Conservation (phyloP, 2,113 vertebrate species). For the Sapayoa aenigma region DNA sequence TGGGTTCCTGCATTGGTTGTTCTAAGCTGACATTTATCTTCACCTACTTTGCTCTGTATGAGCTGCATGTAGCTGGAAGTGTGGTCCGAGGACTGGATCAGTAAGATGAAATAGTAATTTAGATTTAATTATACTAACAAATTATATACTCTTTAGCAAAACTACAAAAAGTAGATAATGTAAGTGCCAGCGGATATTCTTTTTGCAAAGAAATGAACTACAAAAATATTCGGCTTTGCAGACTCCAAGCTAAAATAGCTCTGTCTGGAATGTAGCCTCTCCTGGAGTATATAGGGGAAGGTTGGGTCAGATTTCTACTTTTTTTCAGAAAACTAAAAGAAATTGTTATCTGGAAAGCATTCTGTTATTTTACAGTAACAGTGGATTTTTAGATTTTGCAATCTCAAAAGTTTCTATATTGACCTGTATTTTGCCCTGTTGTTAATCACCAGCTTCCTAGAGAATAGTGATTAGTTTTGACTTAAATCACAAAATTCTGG, state of each 20-base stretch:
- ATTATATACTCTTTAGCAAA: background rate
- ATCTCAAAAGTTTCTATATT: background rate
- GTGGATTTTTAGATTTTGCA: background rate
- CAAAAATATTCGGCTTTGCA: background rate
- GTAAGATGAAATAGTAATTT: background rate
- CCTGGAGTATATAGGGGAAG: background rate
- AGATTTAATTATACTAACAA: background rate
- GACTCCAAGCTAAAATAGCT: background rate
- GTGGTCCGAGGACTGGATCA: background rate
- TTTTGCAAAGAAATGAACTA: background rate
- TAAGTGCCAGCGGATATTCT: background rate
- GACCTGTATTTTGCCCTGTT: background rate
- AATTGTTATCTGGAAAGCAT: background rate
- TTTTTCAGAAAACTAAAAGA: background rate
- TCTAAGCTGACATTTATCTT: background rate
- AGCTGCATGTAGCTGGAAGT: background rate
- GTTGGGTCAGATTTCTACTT: background rate
- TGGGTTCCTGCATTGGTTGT: background rate
- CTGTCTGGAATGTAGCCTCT: background rate
- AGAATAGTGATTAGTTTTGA: background rate
- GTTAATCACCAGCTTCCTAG: background rate
- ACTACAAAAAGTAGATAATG: background rate
- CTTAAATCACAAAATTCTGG: background rate
- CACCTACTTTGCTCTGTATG: background rate
- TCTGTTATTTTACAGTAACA: background rate